Evolutionary conservation across 2,797 vertebrate species (phyloP), one percentile per base, ranked within the genome.

Genomic region (Sus cebifrons): DNA sequence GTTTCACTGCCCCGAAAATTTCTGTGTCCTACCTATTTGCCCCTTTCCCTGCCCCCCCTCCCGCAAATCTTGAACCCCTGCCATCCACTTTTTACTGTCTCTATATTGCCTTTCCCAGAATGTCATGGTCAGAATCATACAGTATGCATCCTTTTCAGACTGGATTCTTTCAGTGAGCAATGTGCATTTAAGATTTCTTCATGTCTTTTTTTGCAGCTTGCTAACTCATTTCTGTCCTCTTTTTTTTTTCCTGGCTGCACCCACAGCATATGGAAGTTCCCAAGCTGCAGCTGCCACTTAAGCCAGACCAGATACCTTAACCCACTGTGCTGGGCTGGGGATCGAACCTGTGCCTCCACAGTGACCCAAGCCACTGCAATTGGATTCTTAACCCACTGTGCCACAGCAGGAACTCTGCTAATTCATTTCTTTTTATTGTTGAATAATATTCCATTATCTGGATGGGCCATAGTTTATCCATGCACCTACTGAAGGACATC

Each of bases 21-120:
- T 25, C n/a, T 56, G n/a, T 17, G 52, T 17, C 2, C 2, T 14
- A 4, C 11, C 2, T 8, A 10, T 1, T 14, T 60, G 3, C 23
- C 56, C 56, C 14, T 9, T 1, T 81, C 49, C 7, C 18, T 23
- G 3, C 0, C 9, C 29, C 3, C 7, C 40, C 0, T 32, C 32
- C 32, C 32, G 32, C 32, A 32, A 27, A 62, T 20, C 79, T 2
- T 27, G 1, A n/a, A 14, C 21, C 14, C 32, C 29, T 6, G 71
- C 73, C 71, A 12, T 32, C 17, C n/a, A 20, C 81, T 12, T 52
- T 8, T 54, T 29, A 54, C 58, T 0, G 15, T 49, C 44, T 27
- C 74, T 58, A 11, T 1, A 2, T 62, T 32, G 60, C 58, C 32
- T 70, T n/a, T 70, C 9, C 84, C 17, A 1, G 15, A 36, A 15